phyloP scores from a whole-genome alignment of 2,888 invertebrate genomes.

The Caenorhabditis virilis region DNA sequence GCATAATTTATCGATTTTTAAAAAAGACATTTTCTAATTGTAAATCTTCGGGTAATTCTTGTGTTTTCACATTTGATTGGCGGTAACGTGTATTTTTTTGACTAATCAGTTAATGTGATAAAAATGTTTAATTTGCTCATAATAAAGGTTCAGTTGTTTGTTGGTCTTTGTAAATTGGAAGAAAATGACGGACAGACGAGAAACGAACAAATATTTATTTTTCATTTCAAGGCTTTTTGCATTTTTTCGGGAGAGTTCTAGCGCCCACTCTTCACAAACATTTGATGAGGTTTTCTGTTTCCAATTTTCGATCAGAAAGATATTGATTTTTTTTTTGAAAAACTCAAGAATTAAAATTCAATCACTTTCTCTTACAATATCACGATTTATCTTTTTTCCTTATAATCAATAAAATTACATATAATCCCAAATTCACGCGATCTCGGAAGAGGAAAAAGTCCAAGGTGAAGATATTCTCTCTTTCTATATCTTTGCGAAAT shows the following conservation, averaged over 20 bases:
- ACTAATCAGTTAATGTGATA: neutral
- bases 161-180: neutral
- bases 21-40: neutral
- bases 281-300: neutral
- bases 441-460: no score
- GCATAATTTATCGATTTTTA: constrained; percentile 1
- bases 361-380: neutral
- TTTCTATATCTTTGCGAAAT: no score
- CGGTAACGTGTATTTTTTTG: neutral
- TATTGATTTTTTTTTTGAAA: neutral
- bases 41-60: neutral
- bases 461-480: no score
- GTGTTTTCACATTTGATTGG: neutral
- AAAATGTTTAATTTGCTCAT: neutral
- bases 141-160: neutral
- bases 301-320: no score
- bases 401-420: no score
- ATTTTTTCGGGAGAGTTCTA: neutral
- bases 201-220: neutral
- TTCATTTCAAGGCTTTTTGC: neutral
- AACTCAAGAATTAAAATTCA: neutral
- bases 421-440: no score
- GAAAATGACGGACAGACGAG: neutral
- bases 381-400: no score
- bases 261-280: neutral